Conservation (phyloP, 35 echinoderm and acorn worm genomes). For the Apostichopus parvimensis region DNA sequence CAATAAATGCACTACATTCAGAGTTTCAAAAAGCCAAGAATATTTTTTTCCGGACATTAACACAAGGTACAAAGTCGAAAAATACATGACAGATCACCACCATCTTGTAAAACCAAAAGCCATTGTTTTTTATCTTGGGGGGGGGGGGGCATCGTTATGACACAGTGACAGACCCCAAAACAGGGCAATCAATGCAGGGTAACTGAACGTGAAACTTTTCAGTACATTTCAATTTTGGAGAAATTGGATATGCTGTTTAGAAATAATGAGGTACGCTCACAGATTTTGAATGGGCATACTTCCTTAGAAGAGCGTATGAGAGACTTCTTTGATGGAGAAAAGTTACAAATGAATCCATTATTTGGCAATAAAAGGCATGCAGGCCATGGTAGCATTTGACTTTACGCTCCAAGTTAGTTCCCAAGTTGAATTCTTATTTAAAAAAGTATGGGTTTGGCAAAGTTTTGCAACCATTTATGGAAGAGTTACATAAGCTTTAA, state of each 20-base stretch:
- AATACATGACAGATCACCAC: no score
- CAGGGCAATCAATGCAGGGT: no score
- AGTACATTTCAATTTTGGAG: constrained; percentile 9
- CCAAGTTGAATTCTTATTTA: constrained; percentile 15
- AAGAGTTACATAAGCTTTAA: no score
- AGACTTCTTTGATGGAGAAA: constrained; percentile 59
- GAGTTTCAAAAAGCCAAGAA: no score
- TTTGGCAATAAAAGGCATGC: not conserved
- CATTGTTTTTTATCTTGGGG: no score
- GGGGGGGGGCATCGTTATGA: no score
- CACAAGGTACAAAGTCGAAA: no score
- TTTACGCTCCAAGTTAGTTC: constrained; percentile 45
- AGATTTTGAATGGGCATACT: not conserved
- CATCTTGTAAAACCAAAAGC: no score
- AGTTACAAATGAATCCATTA: constrained; percentile 43
- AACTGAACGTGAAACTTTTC: not conserved
- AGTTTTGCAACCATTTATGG: not conserved
- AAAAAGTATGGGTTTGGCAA: constrained; percentile 50
- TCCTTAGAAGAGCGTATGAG: constrained; percentile 38
- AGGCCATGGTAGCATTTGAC: constrained; percentile 46
- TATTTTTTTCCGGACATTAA: no score
- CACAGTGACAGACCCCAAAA: no score
- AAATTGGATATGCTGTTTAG: not conserved
- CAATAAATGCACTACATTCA: no score
- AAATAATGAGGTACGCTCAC: not conserved